Base-by-base conservation (phyloP, 2,888 invertebrate genomes). In the Physocephala rufipes region DNA sequence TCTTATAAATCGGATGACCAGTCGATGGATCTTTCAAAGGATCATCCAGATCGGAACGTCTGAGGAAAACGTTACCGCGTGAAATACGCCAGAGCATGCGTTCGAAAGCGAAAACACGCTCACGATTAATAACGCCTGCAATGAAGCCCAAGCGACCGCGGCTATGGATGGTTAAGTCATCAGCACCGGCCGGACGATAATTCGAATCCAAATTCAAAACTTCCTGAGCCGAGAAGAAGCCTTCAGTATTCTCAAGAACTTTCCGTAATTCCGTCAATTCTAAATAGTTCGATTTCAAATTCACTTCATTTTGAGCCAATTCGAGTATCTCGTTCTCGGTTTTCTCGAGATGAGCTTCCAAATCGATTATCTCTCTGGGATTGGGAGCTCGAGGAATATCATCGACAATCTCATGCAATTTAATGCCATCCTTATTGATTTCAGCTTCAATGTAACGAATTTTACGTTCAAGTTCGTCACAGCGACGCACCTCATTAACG, bases 311-410 rank as follows among this genome's bases (percentile, higher is more conserved):
- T 84, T 95, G 95, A 73, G 96, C 96, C 76, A 99, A 89, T 87
- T 99, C 98, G 71, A 95, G 89, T 78, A 99, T 93, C 87, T 99
- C 98, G 79, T 95, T 93, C 87, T 99, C 98, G 62, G 97, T 94
- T 87, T 97, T 97, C 86, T 99, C 99, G 83, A 98, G 90, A 79
- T 96, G 96, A 1, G 95, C 94, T 92, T 95, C 85, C 69, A 87
- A 82, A 76, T 95, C 94, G 74, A 93, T 92, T 86, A 94, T 93
- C 84, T 93, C 94, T 70, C 93, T 88, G 24, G 93, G 92, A 80
- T 91, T 91, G 1, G 93, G 93, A 2, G 93, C 93, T 74, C 91
- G 90, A 13, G 93, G 93, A 70, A 88, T 84, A 72, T 89, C 87
- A 62, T 92, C 92, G 15, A 89, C 88, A 45, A 91, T 90, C 75